Evolutionary conservation across 2,113 vertebrate species (phyloP), one percentile per base, ranked within the genome.

Genomic region (Junco hyemalis): DNA sequence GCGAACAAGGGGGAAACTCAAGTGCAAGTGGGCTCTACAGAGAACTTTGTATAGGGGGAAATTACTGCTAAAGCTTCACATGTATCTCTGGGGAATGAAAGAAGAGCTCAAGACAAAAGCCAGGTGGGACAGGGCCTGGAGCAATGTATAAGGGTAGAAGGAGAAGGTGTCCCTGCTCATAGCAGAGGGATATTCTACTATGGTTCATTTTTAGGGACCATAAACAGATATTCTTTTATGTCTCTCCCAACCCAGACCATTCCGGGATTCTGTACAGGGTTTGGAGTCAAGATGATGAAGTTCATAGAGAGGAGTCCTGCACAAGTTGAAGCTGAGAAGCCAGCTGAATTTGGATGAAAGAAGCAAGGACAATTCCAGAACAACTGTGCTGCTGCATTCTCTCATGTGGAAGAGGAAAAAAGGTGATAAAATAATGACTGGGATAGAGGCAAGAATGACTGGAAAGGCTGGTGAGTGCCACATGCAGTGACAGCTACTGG

Each of bases 61-160:
- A 57, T 44, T 16, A 29, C 38, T 71, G 15, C 38, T 22, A 56
- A 35, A 70, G 8, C 23, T 69, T 31, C 28, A 51, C 8, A 2
- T 0, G 0, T 6, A 5, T 36, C 14, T 48, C 42, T 53, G 0
- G 0, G 18, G 19, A 45, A 47, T 17, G 36, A 61, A 24, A 73
- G 40, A 70, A 47, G 59, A 59, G 45, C 20, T 21, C 14, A 40
- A 70, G n/a, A 48, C 11, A 63, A 63, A 63, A 69, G 8, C 7
- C 48, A 56, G 13, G 40, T 4, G 29, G 56, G n/a, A 40, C 0
- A 0, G n/a, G n/a, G 11, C 29, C 42, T 79, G 38, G 40, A 63
- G 40, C 40, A 40, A 3, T 2, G 20, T 42, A 12, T 6, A 47
- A 47, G 23, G 14, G 40, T 54, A 8, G 28, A 54, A 63, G 28